Base-by-base conservation (phyloP, 2,888 invertebrate genomes). In the Diogma glabrata region DNA sequence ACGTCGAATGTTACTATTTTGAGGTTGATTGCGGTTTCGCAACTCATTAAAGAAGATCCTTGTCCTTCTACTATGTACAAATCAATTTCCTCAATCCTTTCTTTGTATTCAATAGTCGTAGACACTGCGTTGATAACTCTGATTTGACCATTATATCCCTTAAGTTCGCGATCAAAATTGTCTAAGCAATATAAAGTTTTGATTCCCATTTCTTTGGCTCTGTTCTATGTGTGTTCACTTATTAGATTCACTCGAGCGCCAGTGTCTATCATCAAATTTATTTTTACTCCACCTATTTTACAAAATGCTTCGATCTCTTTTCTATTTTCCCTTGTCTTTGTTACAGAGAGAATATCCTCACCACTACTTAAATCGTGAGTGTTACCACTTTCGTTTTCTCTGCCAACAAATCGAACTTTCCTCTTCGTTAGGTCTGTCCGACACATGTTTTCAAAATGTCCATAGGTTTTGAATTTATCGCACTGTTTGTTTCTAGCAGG, bases 401-500 rank as follows among this genome's bases (percentile, higher is more conserved):
- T 33, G n/a, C 14, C 33, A 33, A 33, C 33, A 14, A 33, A 33
- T n/a, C 33, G 33, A 14, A 33, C 33, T 33, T 33, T 33, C 14
- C 10, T 14, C 33, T 33, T 33, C 14, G 33, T n/a, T 14, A 33
- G 12, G 14, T 33, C 48, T 14, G 47, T 48, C n/a, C 50, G 49
- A 22, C 52, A 52, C 28, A 28, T 50, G 4, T 49, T 30, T 22
- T 26, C 12, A 17, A 45, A 49, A 38, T 52, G 52, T 30, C 49
- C 46, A 22, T 49, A 30, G 5, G 30, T 33, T 19, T 38, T 26
- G 38, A 50, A 52, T 19, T 50, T 52, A 23, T 26, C 36, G 52
- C 52, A 52, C 3, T 33, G 7, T 17, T 30, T 24, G 26, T 30
- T 49, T 36, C 28, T 50, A 28, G 50, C 52, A 36, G 52, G 52